Conservation (phyloP, 1,140 invertebrate species). For the Sycophila sp. region DNA sequence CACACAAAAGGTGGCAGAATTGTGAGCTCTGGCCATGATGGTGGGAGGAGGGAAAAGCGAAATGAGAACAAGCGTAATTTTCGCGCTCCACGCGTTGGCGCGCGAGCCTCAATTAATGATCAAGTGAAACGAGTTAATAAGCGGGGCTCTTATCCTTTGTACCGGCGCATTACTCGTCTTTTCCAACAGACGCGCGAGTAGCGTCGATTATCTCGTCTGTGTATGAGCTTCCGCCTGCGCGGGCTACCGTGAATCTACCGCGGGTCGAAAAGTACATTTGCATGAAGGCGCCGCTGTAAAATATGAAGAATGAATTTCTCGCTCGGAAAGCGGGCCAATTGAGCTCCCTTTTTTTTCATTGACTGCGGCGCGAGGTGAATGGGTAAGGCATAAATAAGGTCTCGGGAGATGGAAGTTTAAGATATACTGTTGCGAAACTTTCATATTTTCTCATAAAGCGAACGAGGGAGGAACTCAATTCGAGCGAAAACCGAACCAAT, state of each 20-base stretch:
- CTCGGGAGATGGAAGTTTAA: too few relatives aligned
- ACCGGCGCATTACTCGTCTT: background rate
- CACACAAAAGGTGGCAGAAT: too few relatives aligned
- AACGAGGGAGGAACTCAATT: too few relatives aligned
- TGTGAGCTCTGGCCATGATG: too few relatives aligned
- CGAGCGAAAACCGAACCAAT: too few relatives aligned
- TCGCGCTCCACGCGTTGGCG: background rate
- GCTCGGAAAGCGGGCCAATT: background rate
- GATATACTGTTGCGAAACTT: too few relatives aligned
- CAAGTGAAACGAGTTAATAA: conserved; percentile 32
- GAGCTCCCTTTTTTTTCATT: background rate
- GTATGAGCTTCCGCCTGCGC: background rate
- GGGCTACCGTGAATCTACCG: too few relatives aligned
- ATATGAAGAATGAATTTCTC: background rate
- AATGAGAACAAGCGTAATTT: conserved; percentile 19
- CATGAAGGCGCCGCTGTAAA: background rate
- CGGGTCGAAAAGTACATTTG: background rate
- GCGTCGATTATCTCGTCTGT: conserved; percentile 17
- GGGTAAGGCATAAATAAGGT: too few relatives aligned
- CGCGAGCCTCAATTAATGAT: conserved; percentile 19
- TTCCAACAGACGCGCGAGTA: background rate
- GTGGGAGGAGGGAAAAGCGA: too few relatives aligned
- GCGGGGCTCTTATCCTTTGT: conserved; percentile 15
- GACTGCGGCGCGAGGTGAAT: background rate
- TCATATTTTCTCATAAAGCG: too few relatives aligned